A percentile compares a stretch with the other conserved stretches of the same genome.
These are phyloP conservation scores for Podarcis lilfordi DNA, from an alignment of 2,797 vertebrate genomes.

Conservation along the genomic window DNA sequence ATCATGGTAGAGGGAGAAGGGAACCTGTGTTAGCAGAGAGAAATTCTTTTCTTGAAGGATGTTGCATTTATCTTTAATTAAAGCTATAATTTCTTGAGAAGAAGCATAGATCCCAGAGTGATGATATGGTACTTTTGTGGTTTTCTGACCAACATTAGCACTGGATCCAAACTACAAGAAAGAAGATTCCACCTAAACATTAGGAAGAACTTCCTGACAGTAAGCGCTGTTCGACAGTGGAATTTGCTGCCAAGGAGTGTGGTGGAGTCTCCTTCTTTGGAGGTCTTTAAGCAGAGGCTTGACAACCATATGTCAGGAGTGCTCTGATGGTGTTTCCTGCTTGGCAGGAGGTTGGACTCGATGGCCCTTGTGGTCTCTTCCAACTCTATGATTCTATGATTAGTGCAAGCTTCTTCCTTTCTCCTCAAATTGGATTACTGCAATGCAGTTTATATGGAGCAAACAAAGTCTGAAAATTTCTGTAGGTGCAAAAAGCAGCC, in stretches of 20 bases:
- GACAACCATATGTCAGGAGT: too few species aligned
- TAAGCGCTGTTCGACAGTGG: too few species aligned
- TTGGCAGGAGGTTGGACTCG: too few species aligned
- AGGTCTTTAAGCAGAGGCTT: too few species aligned
- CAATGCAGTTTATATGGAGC: neutral
- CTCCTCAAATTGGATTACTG: neutral
- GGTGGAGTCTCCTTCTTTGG: too few species aligned
- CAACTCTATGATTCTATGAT: too few species aligned
- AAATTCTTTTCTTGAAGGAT: neutral
- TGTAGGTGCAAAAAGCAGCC: neutral
- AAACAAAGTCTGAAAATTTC: neutral
- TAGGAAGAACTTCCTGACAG: too few species aligned
- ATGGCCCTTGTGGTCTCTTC: too few species aligned
- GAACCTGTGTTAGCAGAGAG: neutral
- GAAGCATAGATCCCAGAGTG: neutral
- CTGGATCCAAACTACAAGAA: too few species aligned
- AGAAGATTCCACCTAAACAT: too few species aligned
- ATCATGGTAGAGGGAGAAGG: neutral
- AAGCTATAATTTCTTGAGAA: neutral
- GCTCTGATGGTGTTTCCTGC: too few species aligned
- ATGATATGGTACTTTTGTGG: neutral
- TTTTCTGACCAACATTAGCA: neutral
- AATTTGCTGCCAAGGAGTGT: too few species aligned
- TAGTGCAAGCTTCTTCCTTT: neutral
- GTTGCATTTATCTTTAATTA: neutral